Base-by-base conservation (phyloP, 2,888 invertebrate species). In the Mesorhabditis spiculigera region DNA sequence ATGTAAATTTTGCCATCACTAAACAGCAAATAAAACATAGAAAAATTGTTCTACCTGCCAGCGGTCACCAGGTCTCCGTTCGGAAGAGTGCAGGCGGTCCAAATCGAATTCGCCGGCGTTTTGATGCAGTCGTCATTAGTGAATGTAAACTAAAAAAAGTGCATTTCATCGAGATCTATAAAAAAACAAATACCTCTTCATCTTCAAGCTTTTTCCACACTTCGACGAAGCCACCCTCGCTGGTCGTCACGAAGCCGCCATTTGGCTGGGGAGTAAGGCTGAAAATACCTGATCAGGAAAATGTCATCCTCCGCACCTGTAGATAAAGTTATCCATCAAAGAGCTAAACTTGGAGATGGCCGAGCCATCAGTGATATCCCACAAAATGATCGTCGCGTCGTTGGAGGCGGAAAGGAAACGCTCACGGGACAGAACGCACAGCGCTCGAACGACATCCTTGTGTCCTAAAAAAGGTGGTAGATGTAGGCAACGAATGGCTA, bases 51-150 rank as follows among this genome's bases (percentile, higher is more conserved):
- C 8, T 64, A 89, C 90, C 89, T 90, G 75, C 88, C 87, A 84
- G 94, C 97, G 61, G 93, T 91, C 16, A 92, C 93, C 81, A 98
- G 90, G 87, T 97, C 96, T 0, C 92, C 93, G 87, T 95, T 95
- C 5, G 90, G 88, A 42, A 96, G 88, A 69, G 91, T 90, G 13
- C 91, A 89, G 3, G 94, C 92, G 41, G 90, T 89, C 98, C 98
- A 98, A 0, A 95, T 91, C 0, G 94, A 94, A 75, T 93, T 91
- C 0, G 92, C 91, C 0, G 97, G 96, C 68, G 93, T 88, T 2
- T 89, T 86, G 43, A 95, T 89, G 43, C 73, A 45, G 61, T 75
- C 72, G 8, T 71, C 62, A 42, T 71, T 70, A 5, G 42, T 28
- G 8, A 77, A 68, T 43, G 42, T 16, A 42, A 62, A 4, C 10